Evolutionary conservation across 2,113 vertebrate species (phyloP), one percentile per base, ranked within the genome.

Genomic region (Passer montanus): DNA sequence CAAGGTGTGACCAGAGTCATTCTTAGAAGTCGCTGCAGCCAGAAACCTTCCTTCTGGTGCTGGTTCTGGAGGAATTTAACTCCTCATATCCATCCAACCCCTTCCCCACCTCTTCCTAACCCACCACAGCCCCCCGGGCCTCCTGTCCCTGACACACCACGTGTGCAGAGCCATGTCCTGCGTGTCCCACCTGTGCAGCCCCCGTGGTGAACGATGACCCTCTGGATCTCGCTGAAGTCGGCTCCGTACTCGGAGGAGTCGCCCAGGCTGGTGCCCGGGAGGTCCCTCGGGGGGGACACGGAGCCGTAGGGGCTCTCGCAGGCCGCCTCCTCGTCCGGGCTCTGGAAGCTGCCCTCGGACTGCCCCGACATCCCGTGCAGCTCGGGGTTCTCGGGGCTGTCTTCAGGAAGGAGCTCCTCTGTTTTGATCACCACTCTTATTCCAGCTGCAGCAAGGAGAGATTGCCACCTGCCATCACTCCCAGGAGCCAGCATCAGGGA

Each of bases 401-500:
- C 97, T 4, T 97, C 97, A 0, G 97, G 95, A 41, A 97, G 96
- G 10, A 97, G 93, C 93, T 97, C 97, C 86, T 97, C 97, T 0
- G 96, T 97, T 84, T 97, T 97, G 93, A 97, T 97, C 94, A 97
- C 97, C 1, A 97, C 97, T 55, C 97, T 93, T 23, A 97, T 95
- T 3, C 97, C 97, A n/a, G 97, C 97, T 97, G 93, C 64, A 63
- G 82, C 35, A 47, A 43, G 6, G 72, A 94, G 43, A 95, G 63
- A 31, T 24, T 22, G 50, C 78, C 63, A 0, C 35, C 26, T 0
- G 2, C 35, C 5, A 0, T 94, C 67, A 73, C 4, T 62, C 10
- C 53, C 2, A 1, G 59, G 28, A 46, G 30, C 23, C 26, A 3
- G 75, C 23, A 23, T 0, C 3, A 19, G 17, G 59, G 15, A 35